Conservation (phyloP, 2,888 invertebrate species). For the Noctua janthe region DNA sequence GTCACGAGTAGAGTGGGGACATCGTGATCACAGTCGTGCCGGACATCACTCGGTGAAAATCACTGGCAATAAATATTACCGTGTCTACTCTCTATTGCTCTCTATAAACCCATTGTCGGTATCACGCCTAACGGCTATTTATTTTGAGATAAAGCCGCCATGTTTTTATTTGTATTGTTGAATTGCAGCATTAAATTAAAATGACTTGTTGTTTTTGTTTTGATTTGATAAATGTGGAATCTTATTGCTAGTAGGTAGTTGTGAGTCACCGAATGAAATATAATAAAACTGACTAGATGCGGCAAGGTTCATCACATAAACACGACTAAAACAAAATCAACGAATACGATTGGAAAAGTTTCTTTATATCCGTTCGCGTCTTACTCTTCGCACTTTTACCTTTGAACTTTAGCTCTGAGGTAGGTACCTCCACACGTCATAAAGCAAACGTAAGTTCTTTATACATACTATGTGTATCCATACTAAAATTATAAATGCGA, state of each 20-base stretch:
- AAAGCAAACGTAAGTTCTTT: not conserved
- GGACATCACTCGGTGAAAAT: slow-evolving; percentile 75
- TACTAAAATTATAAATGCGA: not conserved
- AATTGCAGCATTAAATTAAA: slow-evolving; percentile 28
- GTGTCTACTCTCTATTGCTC: slow-evolving; percentile 61
- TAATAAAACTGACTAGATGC: not conserved
- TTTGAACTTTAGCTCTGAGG: slow-evolving; percentile 17
- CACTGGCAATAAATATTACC: slow-evolving; percentile 72
- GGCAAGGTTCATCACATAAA: slow-evolving; percentile 5
- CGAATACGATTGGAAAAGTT: not conserved
- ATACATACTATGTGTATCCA: not conserved
- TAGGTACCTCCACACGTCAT: not conserved
- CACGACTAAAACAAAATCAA: not conserved
- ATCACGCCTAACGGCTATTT: slow-evolving; percentile 63
- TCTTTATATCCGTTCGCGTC: not conserved
- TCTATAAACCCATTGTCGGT: slow-evolving; percentile 59
- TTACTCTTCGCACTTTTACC: not conserved
- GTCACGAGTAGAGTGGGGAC: slow-evolving; percentile 78
- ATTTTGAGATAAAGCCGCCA: slow-evolving; percentile 47
- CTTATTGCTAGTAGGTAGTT: not conserved
- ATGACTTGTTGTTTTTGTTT: slow-evolving; percentile 15
- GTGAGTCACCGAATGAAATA: slow-evolving; percentile 20
- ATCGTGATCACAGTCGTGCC: slow-evolving; percentile 76
- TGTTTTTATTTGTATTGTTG: slow-evolving; percentile 36
- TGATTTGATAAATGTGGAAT: not conserved